Percentiles rank a stretch among this genome's conserved stretches.
phyloP scores from a whole-genome alignment of 1,140 invertebrate species.

The Apolygus lucorum region DNA sequence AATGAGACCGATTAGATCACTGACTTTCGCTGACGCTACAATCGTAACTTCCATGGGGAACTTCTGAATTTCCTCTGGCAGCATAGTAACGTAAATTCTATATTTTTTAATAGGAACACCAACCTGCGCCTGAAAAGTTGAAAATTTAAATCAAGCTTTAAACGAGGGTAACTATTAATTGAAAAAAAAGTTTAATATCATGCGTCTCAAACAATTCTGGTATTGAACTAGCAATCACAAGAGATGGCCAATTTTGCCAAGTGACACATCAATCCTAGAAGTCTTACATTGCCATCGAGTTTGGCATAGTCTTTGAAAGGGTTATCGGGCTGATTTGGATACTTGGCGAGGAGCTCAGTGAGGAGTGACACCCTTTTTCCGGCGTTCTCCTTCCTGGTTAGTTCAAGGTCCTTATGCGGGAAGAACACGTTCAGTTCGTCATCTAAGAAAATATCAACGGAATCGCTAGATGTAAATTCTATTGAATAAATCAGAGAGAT shows the following conservation, averaged over 20 bases:
- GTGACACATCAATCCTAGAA: too few species aligned
- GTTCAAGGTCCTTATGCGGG: conserved; percentile 44
- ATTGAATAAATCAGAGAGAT: too few species aligned
- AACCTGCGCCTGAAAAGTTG: conserved; percentile 55
- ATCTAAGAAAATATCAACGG: too few species aligned
- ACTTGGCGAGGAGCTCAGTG: conserved; percentile 62
- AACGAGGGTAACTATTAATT: background rate
- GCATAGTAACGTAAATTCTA: conserved; percentile 79
- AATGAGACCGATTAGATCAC: conserved; percentile 87
- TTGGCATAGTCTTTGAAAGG: conserved; percentile 82
- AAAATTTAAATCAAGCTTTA: conserved; percentile 22
- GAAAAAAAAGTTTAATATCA: background rate
- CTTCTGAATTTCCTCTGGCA: conserved; percentile 63
- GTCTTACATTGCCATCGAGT: conserved; percentile 77
- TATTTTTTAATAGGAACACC: conserved; percentile 67
- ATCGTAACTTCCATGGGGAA: conserved; percentile 79
- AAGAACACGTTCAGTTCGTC: conserved; percentile 62
- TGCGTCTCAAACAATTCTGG: background rate
- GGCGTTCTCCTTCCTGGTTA: conserved; percentile 36
- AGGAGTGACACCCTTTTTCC: conserved; percentile 47
- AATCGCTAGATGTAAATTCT: too few species aligned
- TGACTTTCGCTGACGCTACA: conserved; percentile 71
- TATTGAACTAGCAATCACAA: conserved; percentile 15
- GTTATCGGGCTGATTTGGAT: conserved; percentile 63
- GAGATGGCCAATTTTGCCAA: too few species aligned